Base-by-base conservation (phyloP, 2,113 vertebrate genomes). In the Hipposideros armiger region DNA sequence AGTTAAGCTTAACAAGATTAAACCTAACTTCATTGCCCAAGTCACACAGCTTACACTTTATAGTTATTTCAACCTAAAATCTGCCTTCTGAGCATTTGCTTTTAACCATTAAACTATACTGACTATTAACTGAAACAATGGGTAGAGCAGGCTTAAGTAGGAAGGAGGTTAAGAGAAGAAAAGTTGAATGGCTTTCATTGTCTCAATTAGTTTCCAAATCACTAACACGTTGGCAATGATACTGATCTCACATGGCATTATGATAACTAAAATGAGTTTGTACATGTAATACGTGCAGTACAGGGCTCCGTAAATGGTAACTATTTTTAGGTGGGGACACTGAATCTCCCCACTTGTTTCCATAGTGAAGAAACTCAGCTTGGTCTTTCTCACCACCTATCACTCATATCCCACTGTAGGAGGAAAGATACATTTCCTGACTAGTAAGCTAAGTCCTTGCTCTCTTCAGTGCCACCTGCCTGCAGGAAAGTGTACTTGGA, bases 141-240 rank as follows among this genome's bases (percentile, higher is more conserved):
- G 20, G 69, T 10, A 91, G 62, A 47, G 4, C 40, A 93, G 30
- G 50, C 50, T 62, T 70, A 77, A 70, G 26, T 22, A 89, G 22
- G 50, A n/a, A 24, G n/a, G 3, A 81, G 36, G 36, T 64, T 62
- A 70, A 91, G 3, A 50, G 54, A 84, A 50, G 52, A 96, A 72
- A 74, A 94, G 16, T 32, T 91, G 70, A 88, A 93, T 70, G 72
- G 56, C 26, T 95, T 80, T 60, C 19, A 84, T 11, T 74, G 28
- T 66, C 56, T 91, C 62, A 84, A 22, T 66, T 81, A 73, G 62
- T 82, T 95, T 87, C 52, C 62, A 60, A 91, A 76, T 77, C 54
- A 94, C 13, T 62, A 95, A 87, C 60, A 82, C 47, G 56, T 11
- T 60, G 40, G 16, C 45, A 96, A 86, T 45, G n/a, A 90, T 28